Conservation (phyloP, 2,888 invertebrate genomes). For the Diogma glabrata region DNA sequence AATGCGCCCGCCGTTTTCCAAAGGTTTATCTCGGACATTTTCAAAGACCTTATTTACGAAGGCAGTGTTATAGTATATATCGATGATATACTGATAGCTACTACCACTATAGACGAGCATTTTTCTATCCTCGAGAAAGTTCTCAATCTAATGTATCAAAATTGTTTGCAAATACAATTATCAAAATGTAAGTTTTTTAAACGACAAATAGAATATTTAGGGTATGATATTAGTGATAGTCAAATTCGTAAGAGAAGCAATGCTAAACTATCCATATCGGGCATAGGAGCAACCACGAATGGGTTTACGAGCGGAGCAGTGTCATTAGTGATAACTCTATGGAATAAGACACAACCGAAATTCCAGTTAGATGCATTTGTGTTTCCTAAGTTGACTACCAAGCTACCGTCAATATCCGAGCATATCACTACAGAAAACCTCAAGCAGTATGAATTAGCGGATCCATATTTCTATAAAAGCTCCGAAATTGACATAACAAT, state of each 20-base stretch:
- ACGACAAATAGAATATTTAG: too few relatives aligned
- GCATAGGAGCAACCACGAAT: neutral
- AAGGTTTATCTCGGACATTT: too few relatives aligned
- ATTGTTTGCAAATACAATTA: too few relatives aligned
- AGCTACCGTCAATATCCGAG: neutral
- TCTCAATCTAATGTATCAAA: too few relatives aligned
- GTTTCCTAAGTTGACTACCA: neutral
- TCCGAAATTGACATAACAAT: neutral
- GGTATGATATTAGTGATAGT: too few relatives aligned
- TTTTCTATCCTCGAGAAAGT: too few relatives aligned
- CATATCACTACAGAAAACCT: neutral
- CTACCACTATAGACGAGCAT: too few relatives aligned
- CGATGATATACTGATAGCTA: too few relatives aligned
- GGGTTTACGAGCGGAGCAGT: neutral
- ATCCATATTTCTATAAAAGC: neutral
- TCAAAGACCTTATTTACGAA: too few relatives aligned
- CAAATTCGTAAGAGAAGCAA: neutral
- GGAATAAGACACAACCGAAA: neutral
- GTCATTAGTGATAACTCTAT: neutral
- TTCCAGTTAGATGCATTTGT: neutral
- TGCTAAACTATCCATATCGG: neutral
- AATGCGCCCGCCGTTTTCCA: too few relatives aligned
- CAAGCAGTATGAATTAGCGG: neutral
- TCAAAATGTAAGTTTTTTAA: too few relatives aligned
- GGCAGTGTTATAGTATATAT: too few relatives aligned